A percentile compares a stretch with the other conserved stretches of the same genome.
These are phyloP conservation scores for Galago senegalensis DNA, from an alignment of 2,797 vertebrate species.

Conservation along the genomic window DNA sequence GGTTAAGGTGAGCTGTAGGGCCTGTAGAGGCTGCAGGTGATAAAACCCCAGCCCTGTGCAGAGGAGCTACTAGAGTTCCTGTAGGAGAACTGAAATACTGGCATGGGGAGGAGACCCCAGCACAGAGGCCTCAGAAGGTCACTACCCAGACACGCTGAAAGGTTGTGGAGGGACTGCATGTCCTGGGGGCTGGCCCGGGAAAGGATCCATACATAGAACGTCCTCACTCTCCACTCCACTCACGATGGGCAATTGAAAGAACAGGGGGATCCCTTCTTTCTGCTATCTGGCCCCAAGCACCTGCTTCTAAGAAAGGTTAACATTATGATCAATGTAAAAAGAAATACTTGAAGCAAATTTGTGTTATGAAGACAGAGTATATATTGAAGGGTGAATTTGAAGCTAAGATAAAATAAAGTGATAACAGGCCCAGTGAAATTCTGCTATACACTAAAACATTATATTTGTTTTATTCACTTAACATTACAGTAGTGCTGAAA, in stretches of 20 bases:
- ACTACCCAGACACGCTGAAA: too few relatives aligned
- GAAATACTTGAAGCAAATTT: background rate
- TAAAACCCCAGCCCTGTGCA: too few relatives aligned
- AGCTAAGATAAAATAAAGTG: background rate
- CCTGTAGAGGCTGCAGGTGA: too few relatives aligned
- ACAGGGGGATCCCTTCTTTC: background rate
- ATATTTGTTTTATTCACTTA: background rate
- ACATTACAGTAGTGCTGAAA: background rate
- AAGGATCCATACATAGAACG: background rate
- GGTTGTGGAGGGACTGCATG: background rate
- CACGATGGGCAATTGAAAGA: background rate
- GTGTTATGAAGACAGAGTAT: background rate
- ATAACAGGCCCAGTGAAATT: background rate
- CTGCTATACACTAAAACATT: background rate
- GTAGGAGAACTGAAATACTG: background rate
- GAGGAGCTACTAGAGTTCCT: fast-evolving
- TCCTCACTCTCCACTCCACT: background rate
- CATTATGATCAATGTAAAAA: too few relatives aligned
- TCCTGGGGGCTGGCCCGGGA: background rate
- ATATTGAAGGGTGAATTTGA: background rate
- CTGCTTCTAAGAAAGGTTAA: background rate
- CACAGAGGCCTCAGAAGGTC: background rate
- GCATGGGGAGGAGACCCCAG: background rate
- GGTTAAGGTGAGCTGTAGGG: background rate
- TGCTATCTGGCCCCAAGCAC: background rate